These are phyloP conservation scores for Nothobranchius furzeri DNA, from an alignment of 2,113 vertebrate species.

Conservation along the genomic window DNA sequence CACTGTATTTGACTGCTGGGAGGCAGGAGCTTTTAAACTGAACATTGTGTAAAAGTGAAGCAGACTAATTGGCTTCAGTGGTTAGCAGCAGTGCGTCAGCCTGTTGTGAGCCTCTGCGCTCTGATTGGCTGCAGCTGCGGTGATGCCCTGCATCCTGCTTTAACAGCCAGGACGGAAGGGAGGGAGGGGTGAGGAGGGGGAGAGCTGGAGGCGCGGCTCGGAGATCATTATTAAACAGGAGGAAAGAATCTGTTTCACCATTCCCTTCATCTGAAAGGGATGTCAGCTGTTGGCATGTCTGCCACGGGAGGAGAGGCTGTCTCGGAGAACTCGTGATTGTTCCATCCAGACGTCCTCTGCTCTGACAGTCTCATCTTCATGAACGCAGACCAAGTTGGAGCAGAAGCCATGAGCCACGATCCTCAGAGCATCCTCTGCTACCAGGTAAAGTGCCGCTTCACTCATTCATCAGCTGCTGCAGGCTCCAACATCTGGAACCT, in stretches of 20 bases:
- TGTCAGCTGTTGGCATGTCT: conserved; percentile 38
- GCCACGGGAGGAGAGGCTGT: conserved; percentile 18
- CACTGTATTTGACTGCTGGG: background rate
- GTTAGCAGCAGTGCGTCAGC: conserved; percentile 63
- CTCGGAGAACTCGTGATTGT: conserved; percentile 28
- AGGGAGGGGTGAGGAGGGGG: conserved; percentile 14
- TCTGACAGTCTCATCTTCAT: conserved; percentile 47
- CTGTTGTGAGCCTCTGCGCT: conserved; percentile 29
- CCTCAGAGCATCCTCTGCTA: conserved; percentile 85
- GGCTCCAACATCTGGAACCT: conserved; percentile 17
- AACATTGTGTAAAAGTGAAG: conserved; percentile 11
- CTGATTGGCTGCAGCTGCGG: conserved; percentile 68
- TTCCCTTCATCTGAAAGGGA: conserved; percentile 21
- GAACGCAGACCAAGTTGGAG: conserved; percentile 22
- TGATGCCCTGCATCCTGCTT: conserved; percentile 70
- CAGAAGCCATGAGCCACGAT: conserved; percentile 68
- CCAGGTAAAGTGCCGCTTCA: conserved; percentile 78
- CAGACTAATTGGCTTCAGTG: conserved; percentile 14
- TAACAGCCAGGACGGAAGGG: conserved; percentile 39
- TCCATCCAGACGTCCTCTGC: conserved; percentile 21
- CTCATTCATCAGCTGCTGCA: background rate
- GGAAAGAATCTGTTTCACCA: conserved; percentile 3
- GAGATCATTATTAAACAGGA: conserved; percentile 48
- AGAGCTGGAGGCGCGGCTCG: conserved; percentile 41
- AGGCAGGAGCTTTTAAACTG: background rate